phyloP scores from a whole-genome alignment of 2,113 vertebrate species.

The Peromyscus polionotus region DNA sequence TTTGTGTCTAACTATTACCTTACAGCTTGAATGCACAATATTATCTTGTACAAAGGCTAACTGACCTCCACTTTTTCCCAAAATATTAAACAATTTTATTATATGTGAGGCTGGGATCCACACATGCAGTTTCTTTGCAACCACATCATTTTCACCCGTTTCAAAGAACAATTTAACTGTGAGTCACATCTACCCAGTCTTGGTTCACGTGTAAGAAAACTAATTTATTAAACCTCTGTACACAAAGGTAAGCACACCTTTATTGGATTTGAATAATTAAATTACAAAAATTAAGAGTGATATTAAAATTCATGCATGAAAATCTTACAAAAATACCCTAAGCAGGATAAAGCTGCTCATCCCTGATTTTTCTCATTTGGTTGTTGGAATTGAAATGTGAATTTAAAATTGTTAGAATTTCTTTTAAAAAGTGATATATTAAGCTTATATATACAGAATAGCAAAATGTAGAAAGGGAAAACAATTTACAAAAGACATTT shows the following conservation, averaged over 20 bases:
- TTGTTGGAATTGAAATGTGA: conserved; percentile 70
- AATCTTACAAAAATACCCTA: conserved; percentile 89
- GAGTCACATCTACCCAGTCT: conserved; percentile 63
- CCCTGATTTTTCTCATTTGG: conserved; percentile 85
- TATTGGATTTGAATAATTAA: conserved; percentile 83
- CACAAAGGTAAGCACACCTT: conserved; percentile 83
- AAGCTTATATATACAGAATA: conserved; percentile 88
- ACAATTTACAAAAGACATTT: conserved; percentile 87
- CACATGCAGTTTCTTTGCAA: background rate
- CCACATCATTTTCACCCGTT: conserved; percentile 30
- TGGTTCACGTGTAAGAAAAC: conserved; percentile 81
- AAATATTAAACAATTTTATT: background rate
- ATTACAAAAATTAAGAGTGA: conserved; percentile 87
- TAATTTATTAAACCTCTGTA: conserved; percentile 90
- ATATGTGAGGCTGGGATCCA: conserved; percentile 7
- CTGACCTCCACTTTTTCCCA: background rate
- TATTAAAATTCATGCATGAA: conserved; percentile 86
- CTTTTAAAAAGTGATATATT: conserved; percentile 88
- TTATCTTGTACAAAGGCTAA: conserved; percentile 31
- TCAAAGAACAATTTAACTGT: conserved; percentile 27
- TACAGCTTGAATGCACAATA: conserved; percentile 25
- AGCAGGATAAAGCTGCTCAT: conserved; percentile 82
- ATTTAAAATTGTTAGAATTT: conserved; percentile 79
- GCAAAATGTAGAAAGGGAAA: conserved; percentile 88
- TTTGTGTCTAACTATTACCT: background rate